Base-by-base conservation (phyloP, 30 jellyfish, hydroid and myxozoan species). In the Mastigias papua region DNA sequence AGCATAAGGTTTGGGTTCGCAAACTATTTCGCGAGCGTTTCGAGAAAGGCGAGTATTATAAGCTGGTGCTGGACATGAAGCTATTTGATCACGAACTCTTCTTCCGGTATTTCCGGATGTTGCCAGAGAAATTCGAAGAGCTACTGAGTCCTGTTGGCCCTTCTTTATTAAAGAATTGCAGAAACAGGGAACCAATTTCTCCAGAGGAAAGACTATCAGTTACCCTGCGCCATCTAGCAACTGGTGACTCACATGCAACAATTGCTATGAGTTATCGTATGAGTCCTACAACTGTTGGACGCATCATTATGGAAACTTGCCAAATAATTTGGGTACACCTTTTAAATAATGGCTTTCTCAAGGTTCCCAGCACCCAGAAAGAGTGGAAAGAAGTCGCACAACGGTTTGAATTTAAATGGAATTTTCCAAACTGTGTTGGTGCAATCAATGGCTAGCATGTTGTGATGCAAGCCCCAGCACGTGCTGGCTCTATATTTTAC, bases 401-500 rank as follows among this genome's bases (percentile, higher is more conserved):
- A n/a, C n/a, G n/a, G n/a, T n/a, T n/a, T n/a, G n/a, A n/a, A n/a
- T n/a, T n/a, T n/a, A 69, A 69, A 2, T 72, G 87, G 93, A 70
- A 84, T 49, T 72, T 84, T 63, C 93, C 93, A 34, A 84, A 69
- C 42, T 84, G 88, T 61, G 80, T 84, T 10, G 87, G 87, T 42
- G 93, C 93, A 49, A 84, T 84, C 61, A 89, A 84, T 57, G 93
- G 93, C 49, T 42, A 84, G 65, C 80, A 69, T 30, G 87, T 70
- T n/a, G 93, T 84, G 75, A 60, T 72, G 57, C 93, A 84, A 72
- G 93, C 89, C 37, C 93, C 93, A 69, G 71, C 89, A 84, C 87
- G 69, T 49, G 77, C 93, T 34, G 89, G 93, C 34, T 69, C 80
- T 61, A 54, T 67, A 51, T 70, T 84, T 84, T 84, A 0, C 77